These are phyloP conservation scores for Silurus meridionalis DNA, from an alignment of 2,113 vertebrate species.

Conservation along the genomic window DNA sequence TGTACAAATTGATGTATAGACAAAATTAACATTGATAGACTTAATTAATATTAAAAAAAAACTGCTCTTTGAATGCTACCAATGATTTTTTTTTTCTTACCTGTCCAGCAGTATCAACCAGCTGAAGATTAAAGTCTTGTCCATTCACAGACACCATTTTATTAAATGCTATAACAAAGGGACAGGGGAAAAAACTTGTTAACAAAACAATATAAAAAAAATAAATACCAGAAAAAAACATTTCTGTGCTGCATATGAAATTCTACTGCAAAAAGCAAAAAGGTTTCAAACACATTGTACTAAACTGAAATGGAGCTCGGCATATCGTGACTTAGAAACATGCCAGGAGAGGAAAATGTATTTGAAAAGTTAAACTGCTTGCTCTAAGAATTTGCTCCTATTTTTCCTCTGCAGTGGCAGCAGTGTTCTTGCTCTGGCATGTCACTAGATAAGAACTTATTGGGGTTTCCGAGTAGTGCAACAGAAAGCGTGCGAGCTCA, in stretches of 20 bases:
- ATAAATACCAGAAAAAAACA: background rate
- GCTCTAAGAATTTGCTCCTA: background rate
- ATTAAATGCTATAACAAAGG: conserved; percentile 73
- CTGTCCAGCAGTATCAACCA: conserved; percentile 85
- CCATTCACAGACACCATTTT: conserved; percentile 79
- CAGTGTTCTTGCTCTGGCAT: background rate
- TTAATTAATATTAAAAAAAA: background rate
- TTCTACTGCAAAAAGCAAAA: background rate
- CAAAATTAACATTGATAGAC: background rate
- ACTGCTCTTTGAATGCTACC: background rate
- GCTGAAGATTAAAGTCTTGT: conserved; percentile 84
- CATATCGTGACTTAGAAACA: background rate
- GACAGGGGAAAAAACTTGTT: conserved; percentile 23
- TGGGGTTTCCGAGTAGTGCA: background rate
- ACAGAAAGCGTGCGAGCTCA: background rate
- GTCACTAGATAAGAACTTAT: background rate
- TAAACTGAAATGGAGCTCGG: background rate
- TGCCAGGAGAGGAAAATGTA: background rate
- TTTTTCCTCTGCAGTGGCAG: background rate
- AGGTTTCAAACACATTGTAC: background rate
- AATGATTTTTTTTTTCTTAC: conserved; percentile 57
- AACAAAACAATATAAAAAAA: background rate
- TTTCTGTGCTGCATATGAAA: background rate
- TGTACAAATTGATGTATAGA: too few species aligned
- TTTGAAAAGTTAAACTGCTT: background rate